phyloP scores from a whole-genome alignment of 2,113 vertebrate genomes.

The Amphilophus citrinellus region DNA sequence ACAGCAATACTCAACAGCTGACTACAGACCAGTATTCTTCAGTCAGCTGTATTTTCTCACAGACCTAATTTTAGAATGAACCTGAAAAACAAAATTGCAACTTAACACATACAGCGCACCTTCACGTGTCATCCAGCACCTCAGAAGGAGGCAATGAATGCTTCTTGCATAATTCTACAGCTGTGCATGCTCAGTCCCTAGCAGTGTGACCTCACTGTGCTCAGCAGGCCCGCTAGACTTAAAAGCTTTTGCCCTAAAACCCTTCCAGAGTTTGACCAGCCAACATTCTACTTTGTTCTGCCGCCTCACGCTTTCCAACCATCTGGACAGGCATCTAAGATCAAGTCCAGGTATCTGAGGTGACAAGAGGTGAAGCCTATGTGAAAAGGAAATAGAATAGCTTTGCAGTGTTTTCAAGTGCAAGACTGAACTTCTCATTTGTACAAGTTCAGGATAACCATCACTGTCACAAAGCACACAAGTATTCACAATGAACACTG shows the following conservation, averaged over 20 bases:
- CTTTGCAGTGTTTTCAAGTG: slow-evolving; percentile 3
- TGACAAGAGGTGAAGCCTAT: slow-evolving; percentile 29
- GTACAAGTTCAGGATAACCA: background rate
- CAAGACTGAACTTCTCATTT: background rate
- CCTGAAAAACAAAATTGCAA: background rate
- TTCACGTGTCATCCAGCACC: background rate
- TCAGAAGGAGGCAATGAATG: background rate
- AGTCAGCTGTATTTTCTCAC: background rate
- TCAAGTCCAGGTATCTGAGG: slow-evolving; percentile 54
- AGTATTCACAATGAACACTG: background rate
- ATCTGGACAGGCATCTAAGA: slow-evolving; percentile 56
- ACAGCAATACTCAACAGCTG: fast-evolving
- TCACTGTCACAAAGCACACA: background rate
- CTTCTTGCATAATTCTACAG: slow-evolving; percentile 2
- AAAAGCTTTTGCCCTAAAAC: slow-evolving; percentile 32
- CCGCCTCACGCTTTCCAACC: slow-evolving; percentile 47
- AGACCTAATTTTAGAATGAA: background rate
- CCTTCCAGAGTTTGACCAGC: slow-evolving; percentile 19
- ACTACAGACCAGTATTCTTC: background rate
- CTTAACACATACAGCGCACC: fast-evolving
- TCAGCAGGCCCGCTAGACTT: slow-evolving; percentile 41
- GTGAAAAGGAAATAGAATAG: slow-evolving; percentile 24
- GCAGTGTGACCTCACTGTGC: slow-evolving; percentile 56
- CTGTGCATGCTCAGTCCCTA: slow-evolving; percentile 20
- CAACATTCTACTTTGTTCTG: slow-evolving; percentile 50